Percentiles rank a stretch among this genome's conserved stretches.
These are phyloP conservation scores for Gymnogyps californianus DNA, from an alignment of 2,113 vertebrate species.

Conservation along the genomic window DNA sequence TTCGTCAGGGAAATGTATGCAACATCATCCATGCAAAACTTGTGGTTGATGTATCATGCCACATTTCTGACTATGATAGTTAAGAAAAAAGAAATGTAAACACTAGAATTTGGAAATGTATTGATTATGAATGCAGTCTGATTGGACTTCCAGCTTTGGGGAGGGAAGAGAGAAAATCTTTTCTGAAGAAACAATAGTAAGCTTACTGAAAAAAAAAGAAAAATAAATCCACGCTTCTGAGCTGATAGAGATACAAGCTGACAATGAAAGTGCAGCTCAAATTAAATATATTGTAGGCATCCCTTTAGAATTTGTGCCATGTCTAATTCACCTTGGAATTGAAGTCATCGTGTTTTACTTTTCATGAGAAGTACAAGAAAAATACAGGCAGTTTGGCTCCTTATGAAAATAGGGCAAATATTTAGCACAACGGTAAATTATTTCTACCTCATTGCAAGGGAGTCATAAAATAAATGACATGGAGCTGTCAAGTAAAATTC, in stretches of 20 bases:
- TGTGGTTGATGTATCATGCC: not conserved
- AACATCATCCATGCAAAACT: not conserved
- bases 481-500: not conserved
- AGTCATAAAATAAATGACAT: not conserved
- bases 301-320: not conserved
- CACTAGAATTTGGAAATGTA: not conserved
- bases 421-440: not conserved
- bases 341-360: not conserved
- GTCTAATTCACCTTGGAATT: not conserved
- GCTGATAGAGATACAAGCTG: not conserved
- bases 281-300: not conserved
- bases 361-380: not conserved
- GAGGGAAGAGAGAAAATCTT: not conserved
- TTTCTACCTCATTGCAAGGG: not conserved
- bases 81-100: not conserved
- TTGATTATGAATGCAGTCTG: not conserved
- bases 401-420: not conserved
- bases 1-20: not conserved
- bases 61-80: not conserved
- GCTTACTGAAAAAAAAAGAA: not conserved
- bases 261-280: not conserved
- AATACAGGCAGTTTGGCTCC: not conserved
- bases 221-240: not conserved
- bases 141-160: not conserved
- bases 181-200: not conserved